These are phyloP conservation scores for Hafferia zeledoni DNA, from an alignment of 2,797 vertebrate genomes.

Conservation along the genomic window DNA sequence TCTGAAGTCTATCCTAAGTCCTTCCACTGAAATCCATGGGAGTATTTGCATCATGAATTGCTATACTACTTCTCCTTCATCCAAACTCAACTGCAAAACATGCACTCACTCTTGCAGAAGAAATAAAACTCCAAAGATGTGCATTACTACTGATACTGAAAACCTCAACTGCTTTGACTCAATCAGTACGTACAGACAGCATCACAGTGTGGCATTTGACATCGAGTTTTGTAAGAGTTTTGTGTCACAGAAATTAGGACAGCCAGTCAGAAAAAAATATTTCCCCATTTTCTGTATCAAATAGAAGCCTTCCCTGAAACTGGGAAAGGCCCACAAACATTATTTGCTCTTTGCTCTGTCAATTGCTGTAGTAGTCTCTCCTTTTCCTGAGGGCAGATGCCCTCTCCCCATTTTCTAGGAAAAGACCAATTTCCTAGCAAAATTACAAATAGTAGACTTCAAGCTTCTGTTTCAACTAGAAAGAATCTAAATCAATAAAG, in stretches of 20 bases:
- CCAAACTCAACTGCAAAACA: neutral
- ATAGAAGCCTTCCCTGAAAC: neutral
- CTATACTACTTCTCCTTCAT: neutral
- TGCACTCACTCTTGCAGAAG: neutral
- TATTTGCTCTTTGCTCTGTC: neutral
- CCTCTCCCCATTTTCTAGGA: neutral
- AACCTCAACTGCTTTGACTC: neutral
- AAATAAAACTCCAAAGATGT: neutral
- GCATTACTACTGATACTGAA: neutral
- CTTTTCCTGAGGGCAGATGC: neutral
- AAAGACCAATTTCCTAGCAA: neutral
- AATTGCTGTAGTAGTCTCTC: neutral
- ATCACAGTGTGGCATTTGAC: neutral
- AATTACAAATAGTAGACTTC: neutral
- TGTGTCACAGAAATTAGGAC: neutral
- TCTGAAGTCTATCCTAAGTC: neutral
- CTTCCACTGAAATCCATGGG: neutral
- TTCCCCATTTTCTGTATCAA: neutral
- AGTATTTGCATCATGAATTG: neutral
- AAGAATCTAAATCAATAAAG: neutral
- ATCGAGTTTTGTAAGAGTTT: rapidly evolving
- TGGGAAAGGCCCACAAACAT: neutral
- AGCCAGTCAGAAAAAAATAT: neutral
- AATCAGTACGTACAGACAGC: neutral
- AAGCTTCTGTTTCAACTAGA: neutral